These are phyloP conservation scores for Torymus texanus DNA, from an alignment of 2,888 invertebrate genomes.

Conservation along the genomic window DNA sequence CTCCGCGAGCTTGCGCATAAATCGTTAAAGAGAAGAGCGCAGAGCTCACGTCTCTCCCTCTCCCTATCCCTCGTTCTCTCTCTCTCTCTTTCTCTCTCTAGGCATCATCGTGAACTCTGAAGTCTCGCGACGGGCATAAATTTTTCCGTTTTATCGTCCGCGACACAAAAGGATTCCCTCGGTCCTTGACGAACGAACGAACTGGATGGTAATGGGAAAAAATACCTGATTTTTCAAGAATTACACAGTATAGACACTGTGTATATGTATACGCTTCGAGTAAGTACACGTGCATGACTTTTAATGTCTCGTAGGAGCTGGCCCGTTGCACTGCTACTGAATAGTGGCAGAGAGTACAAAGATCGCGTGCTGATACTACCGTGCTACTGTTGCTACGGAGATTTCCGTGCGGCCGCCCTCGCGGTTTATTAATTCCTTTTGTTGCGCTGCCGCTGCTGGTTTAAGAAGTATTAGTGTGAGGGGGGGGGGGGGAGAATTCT, in stretches of 20 bases:
- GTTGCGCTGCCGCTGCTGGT: too few relatives aligned
- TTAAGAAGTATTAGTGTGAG: too few relatives aligned
- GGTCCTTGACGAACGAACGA: too few relatives aligned
- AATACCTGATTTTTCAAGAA: constrained; percentile 2
- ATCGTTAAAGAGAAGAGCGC: constrained; percentile 15
- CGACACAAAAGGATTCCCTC: constrained; percentile 7
- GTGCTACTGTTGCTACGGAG: too few relatives aligned
- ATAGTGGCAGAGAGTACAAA: too few relatives aligned
- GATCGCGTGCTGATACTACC: too few relatives aligned
- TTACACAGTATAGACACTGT: background rate
- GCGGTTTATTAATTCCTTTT: too few relatives aligned
- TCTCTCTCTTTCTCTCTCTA: background rate
- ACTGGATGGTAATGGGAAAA: background rate
- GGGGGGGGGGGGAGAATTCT: too few relatives aligned
- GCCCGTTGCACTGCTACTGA: background rate
- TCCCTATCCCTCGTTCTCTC: too few relatives aligned
- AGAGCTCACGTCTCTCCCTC: background rate
- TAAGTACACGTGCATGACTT: background rate
- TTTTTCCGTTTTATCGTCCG: constrained; percentile 18
- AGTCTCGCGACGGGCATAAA: constrained; percentile 8
- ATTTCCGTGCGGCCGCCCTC: too few relatives aligned
- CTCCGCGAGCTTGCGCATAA: background rate
- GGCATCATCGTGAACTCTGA: constrained; percentile 20
- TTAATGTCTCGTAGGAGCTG: background rate
- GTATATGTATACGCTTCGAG: too few relatives aligned